Percentiles rank a stretch among this genome's conserved stretches.
Conservation (phyloP, 1,140 invertebrate species). For the Platyura marginata region DNA sequence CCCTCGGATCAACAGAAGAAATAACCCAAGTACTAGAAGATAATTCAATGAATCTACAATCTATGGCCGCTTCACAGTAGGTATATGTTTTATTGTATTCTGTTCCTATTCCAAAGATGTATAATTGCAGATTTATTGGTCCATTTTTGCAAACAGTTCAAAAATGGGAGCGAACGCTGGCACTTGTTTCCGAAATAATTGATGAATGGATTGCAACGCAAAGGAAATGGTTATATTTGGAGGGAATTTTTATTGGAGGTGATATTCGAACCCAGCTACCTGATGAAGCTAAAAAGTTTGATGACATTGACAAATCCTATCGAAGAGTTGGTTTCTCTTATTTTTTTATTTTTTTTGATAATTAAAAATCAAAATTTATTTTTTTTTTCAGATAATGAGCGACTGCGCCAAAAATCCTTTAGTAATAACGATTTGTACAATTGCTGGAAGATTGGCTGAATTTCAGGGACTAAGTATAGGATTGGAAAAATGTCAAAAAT, state of each 20-base stretch:
- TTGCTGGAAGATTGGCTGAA: conserved; percentile 49
- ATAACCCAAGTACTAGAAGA: conserved; percentile 66
- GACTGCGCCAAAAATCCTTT: conserved; percentile 57
- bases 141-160: conserved; percentile 65
- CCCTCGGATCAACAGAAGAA: conserved; percentile 65
- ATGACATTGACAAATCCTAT: conserved; percentile 49
- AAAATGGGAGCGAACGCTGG: conserved; percentile 65
- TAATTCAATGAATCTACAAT: conserved; percentile 74
- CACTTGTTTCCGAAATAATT: conserved; percentile 64
- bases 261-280: conserved; percentile 71
- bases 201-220: conserved; percentile 72
- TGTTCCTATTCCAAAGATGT: background rate
- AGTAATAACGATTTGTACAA: conserved; percentile 57
- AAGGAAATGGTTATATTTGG: conserved; percentile 76
- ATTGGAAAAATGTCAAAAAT: conserved; percentile 78
- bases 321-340: background rate
- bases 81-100: conserved; percentile 6
- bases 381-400: conserved; percentile 69
- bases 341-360: too few relatives aligned
- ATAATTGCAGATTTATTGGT: conserved; percentile 51
- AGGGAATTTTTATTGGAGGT: conserved; percentile 76
- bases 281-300: conserved; percentile 75
- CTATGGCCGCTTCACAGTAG: conserved; percentile 70
- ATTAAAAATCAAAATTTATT: too few relatives aligned
- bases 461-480: conserved; percentile 51